These are phyloP conservation scores for Taphrorychus bicolor DNA, from an alignment of 2,888 invertebrate genomes.

Conservation along the genomic window DNA sequence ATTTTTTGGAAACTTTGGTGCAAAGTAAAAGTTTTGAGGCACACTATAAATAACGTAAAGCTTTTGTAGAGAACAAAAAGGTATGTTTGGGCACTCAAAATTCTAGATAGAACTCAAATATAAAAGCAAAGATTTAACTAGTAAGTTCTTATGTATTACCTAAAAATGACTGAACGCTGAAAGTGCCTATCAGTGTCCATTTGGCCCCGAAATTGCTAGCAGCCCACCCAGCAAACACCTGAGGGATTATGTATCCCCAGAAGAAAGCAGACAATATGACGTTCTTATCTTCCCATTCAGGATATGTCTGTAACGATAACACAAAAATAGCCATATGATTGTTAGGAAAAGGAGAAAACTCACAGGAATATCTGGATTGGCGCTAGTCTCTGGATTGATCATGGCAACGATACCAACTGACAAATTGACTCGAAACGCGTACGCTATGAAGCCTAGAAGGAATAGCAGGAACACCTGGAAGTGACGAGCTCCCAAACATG, in stretches of 20 bases:
- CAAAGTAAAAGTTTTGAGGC: too few species aligned
- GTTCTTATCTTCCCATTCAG: conserved; percentile 64
- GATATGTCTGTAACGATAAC: too few species aligned
- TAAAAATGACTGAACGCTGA: conserved; percentile 48
- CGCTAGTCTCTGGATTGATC: conserved; percentile 28
- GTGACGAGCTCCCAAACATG: conserved; percentile 17
- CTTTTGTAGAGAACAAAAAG: too few species aligned
- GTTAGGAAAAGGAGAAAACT: too few species aligned
- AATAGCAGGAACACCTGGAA: conserved; percentile 28
- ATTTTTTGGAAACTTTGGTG: not conserved
- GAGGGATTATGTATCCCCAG: conserved; percentile 79
- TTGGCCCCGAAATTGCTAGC: conserved; percentile 80
- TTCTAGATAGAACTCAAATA: too few species aligned
- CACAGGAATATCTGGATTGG: conserved; percentile 34
- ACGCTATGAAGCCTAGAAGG: conserved; percentile 29
- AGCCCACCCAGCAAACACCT: conserved; percentile 74
- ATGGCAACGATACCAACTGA: conserved; percentile 40
- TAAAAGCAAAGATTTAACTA: too few species aligned
- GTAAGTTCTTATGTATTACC: too few species aligned
- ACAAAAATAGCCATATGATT: too few species aligned
- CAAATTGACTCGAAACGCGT: conserved; percentile 28
- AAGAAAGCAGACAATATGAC: conserved; percentile 77
- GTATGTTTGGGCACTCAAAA: too few species aligned
- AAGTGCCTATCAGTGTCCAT: conserved; percentile 66
- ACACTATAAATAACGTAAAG: too few species aligned